Evolutionary conservation across 2,888 invertebrate species (phyloP), one percentile per base, ranked within the genome.

Genomic region (Podotricha telesiphe): DNA sequence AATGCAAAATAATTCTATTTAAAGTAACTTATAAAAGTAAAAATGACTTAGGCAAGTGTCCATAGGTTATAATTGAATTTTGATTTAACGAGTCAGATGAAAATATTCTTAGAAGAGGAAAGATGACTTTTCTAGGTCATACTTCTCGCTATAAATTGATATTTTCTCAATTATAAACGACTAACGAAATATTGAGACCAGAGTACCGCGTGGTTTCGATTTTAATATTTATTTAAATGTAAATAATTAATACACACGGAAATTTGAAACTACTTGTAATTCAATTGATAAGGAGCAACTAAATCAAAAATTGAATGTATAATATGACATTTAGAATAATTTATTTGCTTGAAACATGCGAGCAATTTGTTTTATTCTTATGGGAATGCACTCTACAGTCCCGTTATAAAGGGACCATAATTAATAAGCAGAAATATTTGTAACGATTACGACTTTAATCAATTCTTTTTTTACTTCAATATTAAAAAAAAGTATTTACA

Each of bases 351-450:
- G 55, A 40, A 68, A 34, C 75, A 75, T 74, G 75, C 75, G 50
- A 74, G 22, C 64, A 61, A 70, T 70, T 72, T 68, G 66, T 69
- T 70, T 72, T 69, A 64, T 72, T 71, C 69, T 53, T 58, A 73
- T 70, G 63, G 58, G 63, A 65, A 65, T 65, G 68, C 63, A 19
- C 48, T 58, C 42, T 42, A 13, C 28, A 55, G 66, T 61, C 55
- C 72, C 72, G 72, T 72, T 72, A 64, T 53, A 59, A 51, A 48
- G 48, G 59, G 53, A 70, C 66, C n/a, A 50, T 55, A 22, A 66
- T 70, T 55, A 62, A 69, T 69, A 59, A 70, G 48, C 19, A 42
- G 13, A 22, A 28, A 47, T 56, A 68, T 37, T 67, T 58, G 61
- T 34, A 65, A 15, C 40, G 45, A 64, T 45, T 55, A 37, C 45